phyloP scores from a whole-genome alignment of 2,113 vertebrate genomes.

The Dendrocopos noguchii region DNA sequence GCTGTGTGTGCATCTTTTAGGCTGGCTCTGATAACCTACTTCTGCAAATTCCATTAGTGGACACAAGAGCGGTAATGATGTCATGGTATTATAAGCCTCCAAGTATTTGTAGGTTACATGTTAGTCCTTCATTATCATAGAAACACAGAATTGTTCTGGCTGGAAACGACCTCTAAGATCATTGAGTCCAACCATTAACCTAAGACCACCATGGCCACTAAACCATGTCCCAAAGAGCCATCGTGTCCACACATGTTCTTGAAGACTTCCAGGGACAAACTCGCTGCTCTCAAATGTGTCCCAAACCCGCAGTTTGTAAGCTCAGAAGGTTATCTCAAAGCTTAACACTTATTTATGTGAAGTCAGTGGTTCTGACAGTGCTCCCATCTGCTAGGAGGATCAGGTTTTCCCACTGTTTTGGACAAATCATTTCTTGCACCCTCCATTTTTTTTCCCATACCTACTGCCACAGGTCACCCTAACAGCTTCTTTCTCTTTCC shows the following conservation, averaged over 20 bases:
- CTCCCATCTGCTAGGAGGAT: not conserved
- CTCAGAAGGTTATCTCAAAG: not conserved
- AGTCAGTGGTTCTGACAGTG: not conserved
- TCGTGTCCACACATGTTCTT: too few species aligned
- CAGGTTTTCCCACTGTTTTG: not conserved
- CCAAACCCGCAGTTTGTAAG: not conserved
- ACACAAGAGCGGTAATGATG: not conserved
- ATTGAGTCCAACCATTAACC: too few species aligned
- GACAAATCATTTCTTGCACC: not conserved
- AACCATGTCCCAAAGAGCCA: too few species aligned
- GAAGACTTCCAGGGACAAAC: too few species aligned
- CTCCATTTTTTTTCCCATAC: constrained; percentile 65
- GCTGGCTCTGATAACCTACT: not conserved
- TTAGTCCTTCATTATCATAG: not conserved
- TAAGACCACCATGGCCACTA: too few species aligned
- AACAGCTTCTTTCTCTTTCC: constrained; percentile 76
- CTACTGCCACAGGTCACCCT: constrained; percentile 81
- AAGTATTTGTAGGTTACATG: not conserved
- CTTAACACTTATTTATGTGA: not conserved
- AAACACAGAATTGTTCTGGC: too few species aligned
- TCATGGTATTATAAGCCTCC: not conserved
- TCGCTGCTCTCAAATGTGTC: too few species aligned
- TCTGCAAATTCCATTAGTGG: not conserved
- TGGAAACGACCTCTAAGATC: too few species aligned
- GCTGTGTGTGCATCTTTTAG: not conserved